These are phyloP conservation scores for Anarhynchus alexandrinus DNA, from an alignment of 2,113 vertebrate species.

Conservation along the genomic window DNA sequence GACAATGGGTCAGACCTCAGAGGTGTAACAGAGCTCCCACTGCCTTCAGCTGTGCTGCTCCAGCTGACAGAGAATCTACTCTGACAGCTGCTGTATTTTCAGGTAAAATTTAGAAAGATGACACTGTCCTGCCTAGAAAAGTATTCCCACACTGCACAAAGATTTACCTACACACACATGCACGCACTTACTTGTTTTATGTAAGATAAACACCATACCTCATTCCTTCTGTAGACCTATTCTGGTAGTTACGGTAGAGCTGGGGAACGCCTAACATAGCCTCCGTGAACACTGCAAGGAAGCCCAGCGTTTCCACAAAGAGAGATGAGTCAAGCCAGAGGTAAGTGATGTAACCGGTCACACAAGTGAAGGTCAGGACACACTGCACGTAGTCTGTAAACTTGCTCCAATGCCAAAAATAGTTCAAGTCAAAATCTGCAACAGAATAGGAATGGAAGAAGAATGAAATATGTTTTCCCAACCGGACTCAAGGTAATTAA, in stretches of 20 bases:
- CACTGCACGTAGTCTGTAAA: constrained; percentile 94
- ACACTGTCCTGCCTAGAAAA: neutral
- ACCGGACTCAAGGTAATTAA: neutral
- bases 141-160: neutral
- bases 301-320: constrained; percentile 92
- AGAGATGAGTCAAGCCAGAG: constrained; percentile 87
- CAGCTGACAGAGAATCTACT: neutral
- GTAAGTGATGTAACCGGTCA: constrained; percentile 90
- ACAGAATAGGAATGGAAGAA: neutral
- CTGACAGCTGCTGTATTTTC: neutral
- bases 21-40: neutral
- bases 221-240: constrained; percentile 96
- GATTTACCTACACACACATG: neutral
- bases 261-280: constrained; percentile 93
- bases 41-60: neutral
- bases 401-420: constrained; percentile 95
- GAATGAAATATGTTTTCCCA: neutral
- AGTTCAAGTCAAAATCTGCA: constrained; percentile 90
- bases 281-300: constrained; percentile 92
- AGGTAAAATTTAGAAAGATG: neutral
- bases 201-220: constrained; percentile 73
- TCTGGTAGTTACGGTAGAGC: constrained; percentile 91
- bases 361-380: constrained; percentile 86
- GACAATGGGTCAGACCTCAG: neutral
- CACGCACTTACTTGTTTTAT: neutral